A percentile compares a stretch with the other conserved stretches of the same genome.
Evolutionary conservation across 2,888 invertebrate species (phyloP).

Genomic region (Rhingia campestris): DNA sequence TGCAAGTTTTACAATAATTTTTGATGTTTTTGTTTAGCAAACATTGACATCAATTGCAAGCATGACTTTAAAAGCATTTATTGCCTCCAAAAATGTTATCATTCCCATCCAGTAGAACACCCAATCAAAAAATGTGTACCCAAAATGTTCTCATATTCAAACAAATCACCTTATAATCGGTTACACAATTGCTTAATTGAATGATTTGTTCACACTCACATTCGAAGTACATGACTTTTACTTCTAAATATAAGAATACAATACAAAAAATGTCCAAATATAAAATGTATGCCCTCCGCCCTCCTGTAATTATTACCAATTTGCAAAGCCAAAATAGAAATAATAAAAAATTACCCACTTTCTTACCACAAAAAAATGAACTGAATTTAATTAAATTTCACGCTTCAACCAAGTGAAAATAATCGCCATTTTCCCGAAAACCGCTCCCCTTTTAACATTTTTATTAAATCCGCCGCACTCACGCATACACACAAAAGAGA

Average conservation of each 20-base stretch:
- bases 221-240: conserved; percentile 45
- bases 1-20: too few relatives aligned
- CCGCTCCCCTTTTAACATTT: conserved; percentile 61
- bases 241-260: conserved; percentile 5
- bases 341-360: conserved; percentile 35
- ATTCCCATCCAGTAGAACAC: not conserved
- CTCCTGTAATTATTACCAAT: conserved; percentile 35
- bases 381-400: conserved; percentile 64
- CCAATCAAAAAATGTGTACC: not conserved
- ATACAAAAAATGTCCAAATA: not conserved
- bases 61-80: too few relatives aligned
- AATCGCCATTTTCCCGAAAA: conserved; percentile 53
- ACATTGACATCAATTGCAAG: too few relatives aligned
- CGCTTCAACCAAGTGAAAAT: conserved; percentile 56
- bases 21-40: too few relatives aligned
- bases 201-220: conserved; percentile 32
- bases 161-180: conserved; percentile 48
- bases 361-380: conserved; percentile 34
- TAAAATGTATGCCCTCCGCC: conserved; percentile 5
- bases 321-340: conserved; percentile 9
- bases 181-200: conserved; percentile 55
- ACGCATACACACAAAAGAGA: conserved; percentile 47
- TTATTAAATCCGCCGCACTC: conserved; percentile 63
- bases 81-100: too few relatives aligned
- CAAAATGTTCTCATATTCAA: conserved; percentile 31